Evolutionary conservation across 2,888 invertebrate species (phyloP), one percentile per base, ranked within the genome.

Genomic region (Cyaniris semiargus): DNA sequence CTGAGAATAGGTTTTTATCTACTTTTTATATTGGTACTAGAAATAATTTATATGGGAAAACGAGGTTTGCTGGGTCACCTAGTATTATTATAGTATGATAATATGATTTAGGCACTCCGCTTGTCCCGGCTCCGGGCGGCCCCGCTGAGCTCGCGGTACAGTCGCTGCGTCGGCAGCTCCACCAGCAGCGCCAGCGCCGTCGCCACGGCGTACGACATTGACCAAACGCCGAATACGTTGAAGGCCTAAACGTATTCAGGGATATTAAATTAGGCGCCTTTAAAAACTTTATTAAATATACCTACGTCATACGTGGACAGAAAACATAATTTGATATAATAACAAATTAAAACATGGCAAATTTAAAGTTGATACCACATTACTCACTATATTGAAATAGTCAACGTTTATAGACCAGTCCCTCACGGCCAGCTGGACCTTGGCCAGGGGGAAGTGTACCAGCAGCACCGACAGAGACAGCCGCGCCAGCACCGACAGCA

Each of bases 391-490:
- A 60, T 86, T 80, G 60, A 82, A 83, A 0, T 90, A 78, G 84
- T 89, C 88, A 60, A 93, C 83, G 82, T 88, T 86, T 71, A 86
- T 83, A 77, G 89, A 87, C 80, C 83, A 81, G 34, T 84, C 84
- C 0, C 89, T 81, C 1, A 86, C 81, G 23, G 88, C 93, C 76
- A 92, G 86, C 80, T 89, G 86, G 79, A 88, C 83, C 85, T 90
- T 91, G 89, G 92, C 90, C 85, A 93, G 83, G 77, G 90, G 88
- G 88, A 93, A 88, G 86, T 93, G 93, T 83, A 93, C 87, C 83
- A 93, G 85, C 81, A 93, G 86, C 80, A 91, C 92, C 80, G 92
- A 91, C 87, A 90, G 92, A 58, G 92, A 91, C 80, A 93, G 89
- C 80, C 93, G 90, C 85, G 93, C 92, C 85, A 84, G 86, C 82